Evolutionary conservation across 2,888 invertebrate genomes (phyloP), one percentile per base, ranked within the genome.

Genomic region (Xanthia icteritia): DNA sequence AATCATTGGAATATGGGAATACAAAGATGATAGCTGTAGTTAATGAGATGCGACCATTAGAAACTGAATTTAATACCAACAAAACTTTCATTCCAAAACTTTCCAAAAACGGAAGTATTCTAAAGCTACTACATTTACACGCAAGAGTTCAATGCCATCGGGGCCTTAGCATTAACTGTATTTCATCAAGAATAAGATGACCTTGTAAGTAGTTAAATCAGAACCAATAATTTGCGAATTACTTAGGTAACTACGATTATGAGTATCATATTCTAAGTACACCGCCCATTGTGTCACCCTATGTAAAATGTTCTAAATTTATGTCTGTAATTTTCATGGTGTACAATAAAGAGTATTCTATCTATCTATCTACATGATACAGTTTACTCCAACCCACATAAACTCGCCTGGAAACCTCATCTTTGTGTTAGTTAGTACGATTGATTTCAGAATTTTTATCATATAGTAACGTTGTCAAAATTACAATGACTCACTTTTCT

Each of bases 401-500:
- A 27, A 58, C 58, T 58, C 27, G 13, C 27, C 5, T 61, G 20
- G 1, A 27, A 45, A 66, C 4, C 4, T 45, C 20, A 27, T 27
- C 27, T 6, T 48, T 20, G 0, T 8, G 31, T n/a, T n/a, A 5
- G n/a, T 48, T 9, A 27, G 6, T 65, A 45, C 23, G 5, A 5
- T 31, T 4, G 13, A 27, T 31, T 66, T 45, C 27, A 45, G 45
- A 8, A 23, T 51, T 51, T 20, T 17, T 20, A 27, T 27, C 23
- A 15, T 23, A n/a, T 56, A 31, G 15, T 56, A 63, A 48, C 63
- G n/a, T 66, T 31, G 36, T 17, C 5, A 64, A 64, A 56, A n/a
- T n/a, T n/a, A n/a, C n/a, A n/a, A 78, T 51, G 13, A 67, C 5
- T 79, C 67, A 67, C 13, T 42, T 0, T 51, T 73, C 20, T 20